A percentile compares a stretch with the other conserved stretches of the same genome.
Evolutionary conservation across 2,888 invertebrate species (phyloP).

Genomic region (Coelopa pilipes): DNA sequence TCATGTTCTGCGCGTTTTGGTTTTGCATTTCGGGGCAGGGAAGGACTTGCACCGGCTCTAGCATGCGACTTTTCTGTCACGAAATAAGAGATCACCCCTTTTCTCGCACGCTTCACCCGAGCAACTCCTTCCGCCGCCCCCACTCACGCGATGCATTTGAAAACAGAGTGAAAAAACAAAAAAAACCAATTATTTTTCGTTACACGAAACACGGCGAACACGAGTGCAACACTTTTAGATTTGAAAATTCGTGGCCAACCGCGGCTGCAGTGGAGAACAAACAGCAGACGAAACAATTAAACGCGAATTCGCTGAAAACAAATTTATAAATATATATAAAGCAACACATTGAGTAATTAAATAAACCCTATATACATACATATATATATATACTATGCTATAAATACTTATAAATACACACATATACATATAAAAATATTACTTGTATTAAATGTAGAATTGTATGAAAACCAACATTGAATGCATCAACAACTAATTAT

Average conservation of each 20-base stretch:
- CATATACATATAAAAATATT: conserved; percentile 6
- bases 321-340: not conserved
- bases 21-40: not conserved
- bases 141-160: too few relatives aligned
- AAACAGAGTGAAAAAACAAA: not conserved
- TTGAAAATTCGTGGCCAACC: not conserved
- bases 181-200: not conserved
- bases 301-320: not conserved
- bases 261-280: not conserved
- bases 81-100: too few relatives aligned
- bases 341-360: not conserved
- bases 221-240: not conserved
- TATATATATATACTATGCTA: conserved; percentile 19
- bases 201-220: not conserved
- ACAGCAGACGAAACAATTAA: not conserved
- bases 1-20: conserved; percentile 5
- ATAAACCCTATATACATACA: conserved; percentile 28
- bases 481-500: not conserved
- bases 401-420: conserved; percentile 33
- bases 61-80: too few relatives aligned
- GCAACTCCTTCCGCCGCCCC: too few relatives aligned
- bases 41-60: not conserved
- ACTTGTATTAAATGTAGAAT: conserved; percentile 35
- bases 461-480: conserved; percentile 23
- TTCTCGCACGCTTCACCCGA: too few relatives aligned